Conservation (phyloP, 1,140 invertebrate species). For the Parasteatoda tepidariorum region DNA sequence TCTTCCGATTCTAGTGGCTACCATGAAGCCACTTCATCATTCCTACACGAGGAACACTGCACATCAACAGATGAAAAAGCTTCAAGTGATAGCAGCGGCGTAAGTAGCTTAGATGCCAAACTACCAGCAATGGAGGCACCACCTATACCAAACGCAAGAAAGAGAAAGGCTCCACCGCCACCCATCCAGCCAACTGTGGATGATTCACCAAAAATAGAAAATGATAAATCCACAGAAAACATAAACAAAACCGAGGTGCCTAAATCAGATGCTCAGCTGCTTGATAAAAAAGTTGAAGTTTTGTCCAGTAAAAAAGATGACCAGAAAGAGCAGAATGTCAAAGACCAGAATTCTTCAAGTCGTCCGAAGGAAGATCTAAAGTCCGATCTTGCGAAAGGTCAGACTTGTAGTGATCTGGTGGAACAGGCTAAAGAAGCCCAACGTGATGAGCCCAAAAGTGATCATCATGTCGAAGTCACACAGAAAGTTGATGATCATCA, state of each 20-base stretch:
- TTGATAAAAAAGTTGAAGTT: background rate
- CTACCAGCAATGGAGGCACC: background rate
- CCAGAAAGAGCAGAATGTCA: too few species aligned
- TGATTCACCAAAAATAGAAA: background rate
- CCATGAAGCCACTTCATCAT: slow-evolving; percentile 51
- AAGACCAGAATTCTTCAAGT: too few species aligned
- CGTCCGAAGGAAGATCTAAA: too few species aligned
- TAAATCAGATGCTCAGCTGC: background rate
- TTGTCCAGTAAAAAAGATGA: background rate
- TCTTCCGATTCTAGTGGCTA: slow-evolving; percentile 61
- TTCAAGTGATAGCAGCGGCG: slow-evolving; percentile 38
- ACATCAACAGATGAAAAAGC: slow-evolving; percentile 25
- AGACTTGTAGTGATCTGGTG: too few species aligned
- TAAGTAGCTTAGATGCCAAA: slow-evolving; percentile 51
- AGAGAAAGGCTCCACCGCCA: slow-evolving; percentile 24
- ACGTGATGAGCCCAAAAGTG: background rate
- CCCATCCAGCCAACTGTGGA: background rate
- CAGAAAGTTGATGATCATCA: too few species aligned
- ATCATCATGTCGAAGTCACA: too few species aligned
- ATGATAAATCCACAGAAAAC: background rate
- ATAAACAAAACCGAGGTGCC: background rate
- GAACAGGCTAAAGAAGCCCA: background rate
- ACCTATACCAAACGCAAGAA: background rate
- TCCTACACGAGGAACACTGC: slow-evolving; percentile 27
- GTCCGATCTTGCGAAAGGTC: too few species aligned